Evolutionary conservation across 2,888 invertebrate species (phyloP), one percentile per base, ranked within the genome.

Genomic region (Apeira syringaria): DNA sequence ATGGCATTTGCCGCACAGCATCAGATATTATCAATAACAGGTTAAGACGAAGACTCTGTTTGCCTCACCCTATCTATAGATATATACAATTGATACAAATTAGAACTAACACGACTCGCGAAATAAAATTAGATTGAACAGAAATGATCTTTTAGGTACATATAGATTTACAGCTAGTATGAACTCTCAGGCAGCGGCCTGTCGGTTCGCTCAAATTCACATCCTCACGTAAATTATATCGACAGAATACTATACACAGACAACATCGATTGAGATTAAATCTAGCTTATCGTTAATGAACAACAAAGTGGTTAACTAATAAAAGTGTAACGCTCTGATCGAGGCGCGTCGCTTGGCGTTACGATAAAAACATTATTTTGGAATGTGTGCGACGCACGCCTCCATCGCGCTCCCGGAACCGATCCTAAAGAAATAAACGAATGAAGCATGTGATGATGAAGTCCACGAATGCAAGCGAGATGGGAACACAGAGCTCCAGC

Each of bases 221-320:
- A 68, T 75, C 73, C 77, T 79, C 80, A 76, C 77, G 73, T 71
- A 73, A 81, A 85, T 80, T 77, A 84, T 81, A 80, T 67, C 74
- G 74, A 80, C 67, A 81, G 70, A 84, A 85, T 85, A 84, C 85
- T 82, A 85, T 84, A 86, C 84, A 87, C 82, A 85, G 77, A 87
- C 82, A 81, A 86, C 85, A 84, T 82, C 83, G 75, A 86, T 79
- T 82, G 84, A 87, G 79, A 85, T 86, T 88, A 86, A 81, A 79
- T 64, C 87, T 88, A 88, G 80, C 88, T 88, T 88, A 88, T 75
- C 81, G 77, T 80, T 88, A 87, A 87, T 88, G 88, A 88, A 88
- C 88, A 88, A 85, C 87, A 86, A 46, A 46, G 87, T 88, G 88
- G 88, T 86, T 85, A 87, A 86, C 80, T 79, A 80, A 83, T 77